phyloP scores from a whole-genome alignment of 2,888 invertebrate species.

The Hirtodrosophila trivittata region DNA sequence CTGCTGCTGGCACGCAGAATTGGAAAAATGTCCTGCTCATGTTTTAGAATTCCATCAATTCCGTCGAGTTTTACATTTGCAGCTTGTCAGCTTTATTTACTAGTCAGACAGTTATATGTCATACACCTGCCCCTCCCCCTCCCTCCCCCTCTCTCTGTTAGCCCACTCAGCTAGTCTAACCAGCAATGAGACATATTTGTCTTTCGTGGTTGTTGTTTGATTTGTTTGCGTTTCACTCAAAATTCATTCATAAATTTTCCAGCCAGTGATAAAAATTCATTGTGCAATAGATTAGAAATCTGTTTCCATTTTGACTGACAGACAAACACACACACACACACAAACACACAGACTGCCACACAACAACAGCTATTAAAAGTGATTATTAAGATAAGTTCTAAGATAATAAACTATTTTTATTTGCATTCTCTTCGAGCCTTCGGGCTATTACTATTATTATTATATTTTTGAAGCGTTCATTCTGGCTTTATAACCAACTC shows the following conservation, averaged over 20 bases:
- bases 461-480: too few species aligned
- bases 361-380: too few species aligned
- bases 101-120: not conserved
- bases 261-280: constrained; percentile 48
- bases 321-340: not conserved
- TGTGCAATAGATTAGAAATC: constrained; percentile 60
- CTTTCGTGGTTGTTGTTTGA: constrained; percentile 26
- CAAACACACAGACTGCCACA: not conserved
- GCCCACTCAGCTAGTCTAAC: not conserved
- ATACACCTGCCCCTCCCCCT: not conserved
- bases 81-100: constrained; percentile 19
- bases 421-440: too few species aligned
- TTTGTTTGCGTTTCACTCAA: constrained; percentile 34
- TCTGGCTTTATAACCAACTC: too few species aligned
- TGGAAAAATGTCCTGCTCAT: not conserved
- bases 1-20: not conserved
- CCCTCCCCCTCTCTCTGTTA: not conserved
- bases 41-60: too few species aligned
- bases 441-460: too few species aligned
- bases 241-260: constrained; percentile 70
- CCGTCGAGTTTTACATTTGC: not conserved
- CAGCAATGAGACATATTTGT: constrained; percentile 5
- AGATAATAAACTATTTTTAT: too few species aligned
- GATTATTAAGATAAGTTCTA: too few species aligned
- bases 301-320: constrained; percentile 25